Base-by-base conservation (phyloP, 2,888 invertebrate species). In the Ormyrus thymus region DNA sequence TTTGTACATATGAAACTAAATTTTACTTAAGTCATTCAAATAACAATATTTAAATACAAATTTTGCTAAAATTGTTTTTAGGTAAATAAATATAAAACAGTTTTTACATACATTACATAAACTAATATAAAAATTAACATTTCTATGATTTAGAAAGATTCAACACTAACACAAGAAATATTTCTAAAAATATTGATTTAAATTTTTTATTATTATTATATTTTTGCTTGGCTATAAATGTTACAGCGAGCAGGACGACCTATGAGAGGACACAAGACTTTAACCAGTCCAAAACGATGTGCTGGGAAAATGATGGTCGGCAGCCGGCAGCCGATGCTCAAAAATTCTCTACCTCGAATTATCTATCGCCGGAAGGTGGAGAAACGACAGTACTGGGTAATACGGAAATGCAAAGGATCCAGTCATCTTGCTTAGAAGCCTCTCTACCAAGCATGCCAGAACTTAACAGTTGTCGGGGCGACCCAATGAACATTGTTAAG, bases 401-500 rank as follows among this genome's bases (percentile, higher is more conserved):
- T 9, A 73, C 84, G 80, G 84, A 87, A 90, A 74, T 76, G 8
- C 90, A 89, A 73, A 85, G 91, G 76, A 90, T 90, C 48, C 94
- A 94, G 11, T 43, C 78, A 9, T 68, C 92, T 78, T 95, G 94
- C 90, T 94, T 94, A 88, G 94, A 95, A 86, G 90, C 93, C 68
- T 92, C 90, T 87, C 92, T 92, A 84, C 92, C 92, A 43, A 92
- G 93, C 50, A 90, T 94, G 85, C 95, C 95, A 90, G 94, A 95
- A 90, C 90, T 95, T 72, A 94, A 94, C 79, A 94, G 94, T 87
- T 95, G 95, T 88, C 91, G 94, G 62, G 95, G 94, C 48, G 95
- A 95, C 87, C 94, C 95, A 5, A 95, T 95, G 94, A 94, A 93
- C 86, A 94, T 95, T 86, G 94, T 95, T 50, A 95, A 95, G 89